phyloP scores from a whole-genome alignment of 1,140 invertebrate species.

The honey bee (Apis mellifera) region Amel_HAv3.1 CM009939.2:3627001-3627500 shows the following conservation, averaged over 20 bases:
- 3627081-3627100: neutral
- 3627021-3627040: neutral
- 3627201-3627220: neutral
- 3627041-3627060: neutral
- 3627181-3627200: neutral
- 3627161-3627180: too few species aligned
- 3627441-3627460: neutral
- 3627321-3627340: neutral
- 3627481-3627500: neutral
- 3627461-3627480: neutral
- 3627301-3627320: conserved; percentile 1
- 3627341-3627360: neutral
- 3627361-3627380: neutral
- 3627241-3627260: conserved; percentile 24
- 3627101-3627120: too few species aligned
- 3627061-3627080: too few species aligned
- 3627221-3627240: conserved; percentile 11
- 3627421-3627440: too few species aligned
- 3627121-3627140: neutral
- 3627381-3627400: neutral
- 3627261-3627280: conserved; percentile 27
- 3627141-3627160: neutral
- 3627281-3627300: conserved; percentile 22
- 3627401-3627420: neutral
- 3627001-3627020: neutral